phyloP scores from a whole-genome alignment of 2,797 vertebrate genomes.

The Microtus obscurus region DNA sequence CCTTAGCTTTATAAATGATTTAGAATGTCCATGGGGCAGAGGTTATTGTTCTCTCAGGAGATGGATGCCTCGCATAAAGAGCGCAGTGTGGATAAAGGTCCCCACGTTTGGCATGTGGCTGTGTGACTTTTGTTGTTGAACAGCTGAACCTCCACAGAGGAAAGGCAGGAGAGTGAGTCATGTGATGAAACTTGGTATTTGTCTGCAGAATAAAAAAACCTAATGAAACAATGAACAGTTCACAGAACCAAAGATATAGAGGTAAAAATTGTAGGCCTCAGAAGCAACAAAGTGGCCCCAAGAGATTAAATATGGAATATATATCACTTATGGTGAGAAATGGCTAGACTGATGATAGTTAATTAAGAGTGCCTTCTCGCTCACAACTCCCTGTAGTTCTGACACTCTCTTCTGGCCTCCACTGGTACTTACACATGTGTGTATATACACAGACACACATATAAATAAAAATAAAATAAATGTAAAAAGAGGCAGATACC shows the following conservation, averaged over 20 bases:
- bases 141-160: not conserved
- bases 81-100: not conserved
- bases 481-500: not conserved
- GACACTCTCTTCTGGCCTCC: not conserved
- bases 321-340: not conserved
- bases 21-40: not conserved
- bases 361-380: not conserved
- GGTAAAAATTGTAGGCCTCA: conserved; percentile 4
- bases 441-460: not conserved
- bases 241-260: not conserved
- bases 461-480: not conserved
- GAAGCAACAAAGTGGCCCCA: not conserved
- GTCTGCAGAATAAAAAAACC: not conserved
- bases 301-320: not conserved
- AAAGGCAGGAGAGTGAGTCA: not conserved
- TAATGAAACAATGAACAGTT: not conserved
- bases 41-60: not conserved
- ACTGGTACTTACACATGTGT: not conserved
- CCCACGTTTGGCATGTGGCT: not conserved
- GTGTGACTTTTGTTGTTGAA: not conserved
- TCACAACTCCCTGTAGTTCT: not conserved
- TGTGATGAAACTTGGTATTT: not conserved
- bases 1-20: not conserved
- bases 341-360: not conserved
- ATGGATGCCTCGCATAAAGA: not conserved